Evolutionary conservation across 2,113 vertebrate species (phyloP).

Genomic region (Romanogobio albipinnatus): DNA sequence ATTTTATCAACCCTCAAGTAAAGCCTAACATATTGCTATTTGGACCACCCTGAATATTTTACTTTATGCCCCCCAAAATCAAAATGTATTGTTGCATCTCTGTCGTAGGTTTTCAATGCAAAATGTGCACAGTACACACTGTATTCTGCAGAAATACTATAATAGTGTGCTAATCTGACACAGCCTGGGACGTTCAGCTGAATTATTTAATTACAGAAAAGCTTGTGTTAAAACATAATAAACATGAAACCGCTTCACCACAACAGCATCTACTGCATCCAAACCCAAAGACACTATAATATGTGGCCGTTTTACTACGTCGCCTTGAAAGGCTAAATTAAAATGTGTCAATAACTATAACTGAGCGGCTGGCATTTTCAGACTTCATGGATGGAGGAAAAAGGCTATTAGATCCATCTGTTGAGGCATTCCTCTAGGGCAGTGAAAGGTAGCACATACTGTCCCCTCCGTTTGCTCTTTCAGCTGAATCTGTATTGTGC

Average conservation of each 20-base stretch:
- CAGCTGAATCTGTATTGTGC: constrained; percentile 65
- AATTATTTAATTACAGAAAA: constrained; percentile 19
- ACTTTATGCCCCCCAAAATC: neutral
- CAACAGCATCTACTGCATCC: constrained; percentile 31
- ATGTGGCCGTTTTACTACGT: constrained; percentile 30
- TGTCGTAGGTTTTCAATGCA: neutral
- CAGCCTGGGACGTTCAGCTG: neutral
- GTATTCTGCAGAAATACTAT: neutral
- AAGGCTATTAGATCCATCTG: constrained; percentile 67
- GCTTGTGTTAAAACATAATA: constrained; percentile 23
- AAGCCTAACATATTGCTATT: neutral
- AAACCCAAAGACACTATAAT: constrained; percentile 27
- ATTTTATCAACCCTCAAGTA: too few species aligned
- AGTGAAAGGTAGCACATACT: constrained; percentile 65
- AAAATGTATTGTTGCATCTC: neutral
- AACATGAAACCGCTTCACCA: constrained; percentile 38
- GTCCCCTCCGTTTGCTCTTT: constrained; percentile 51
- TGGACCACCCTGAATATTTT: neutral
- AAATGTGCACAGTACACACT: neutral
- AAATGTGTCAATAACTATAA: constrained; percentile 55
- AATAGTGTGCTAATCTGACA: too few species aligned
- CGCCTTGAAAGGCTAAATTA: constrained; percentile 52
- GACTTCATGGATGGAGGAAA: constrained; percentile 51
- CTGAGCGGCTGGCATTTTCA: constrained; percentile 51
- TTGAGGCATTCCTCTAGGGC: constrained; percentile 47